Conservation (phyloP, 2,113 vertebrate genomes). For the Oncorhynchus mykiss region DNA sequence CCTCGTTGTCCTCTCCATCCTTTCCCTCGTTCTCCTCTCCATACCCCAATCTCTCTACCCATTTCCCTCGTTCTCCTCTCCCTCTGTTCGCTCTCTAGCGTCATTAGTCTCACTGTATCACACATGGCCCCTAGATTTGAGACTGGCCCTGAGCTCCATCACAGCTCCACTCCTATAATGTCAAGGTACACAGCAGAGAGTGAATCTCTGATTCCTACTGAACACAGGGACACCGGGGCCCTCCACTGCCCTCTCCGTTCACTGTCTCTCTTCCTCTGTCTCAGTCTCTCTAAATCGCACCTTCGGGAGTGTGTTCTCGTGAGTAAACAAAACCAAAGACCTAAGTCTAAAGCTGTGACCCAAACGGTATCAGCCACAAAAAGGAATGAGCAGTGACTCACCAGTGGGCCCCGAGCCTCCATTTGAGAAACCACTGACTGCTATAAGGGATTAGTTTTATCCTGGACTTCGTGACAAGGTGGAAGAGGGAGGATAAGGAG, state of each 20-base stretch:
- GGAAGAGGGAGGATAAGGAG: too few species aligned
- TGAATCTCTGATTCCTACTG: constrained; percentile 37
- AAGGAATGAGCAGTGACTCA: too few species aligned
- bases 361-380: too few species aligned
- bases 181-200: constrained; percentile 32
- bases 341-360: too few species aligned
- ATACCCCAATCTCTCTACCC: background rate
- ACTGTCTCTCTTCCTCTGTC: constrained; percentile 27
- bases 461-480: too few species aligned
- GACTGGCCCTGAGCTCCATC: constrained; percentile 49
- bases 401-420: background rate
- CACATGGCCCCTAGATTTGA: constrained; percentile 37
- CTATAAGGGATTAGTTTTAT: constrained; percentile 13
- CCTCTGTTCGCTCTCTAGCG: background rate
- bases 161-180: constrained; percentile 39
- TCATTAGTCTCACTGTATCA: constrained; percentile 14
- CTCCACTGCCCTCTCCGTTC: background rate
- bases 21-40: background rate
- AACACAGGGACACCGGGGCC: constrained; percentile 9
- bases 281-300: constrained; percentile 22
- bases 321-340: too few species aligned
- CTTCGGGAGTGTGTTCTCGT: background rate
- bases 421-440: constrained; percentile 38
- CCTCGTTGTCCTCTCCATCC: background rate
- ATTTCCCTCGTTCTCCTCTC: background rate